Evolutionary conservation across 2,797 vertebrate species (phyloP), one percentile per base, ranked within the genome.

Genomic region (Anableps anableps): DNA sequence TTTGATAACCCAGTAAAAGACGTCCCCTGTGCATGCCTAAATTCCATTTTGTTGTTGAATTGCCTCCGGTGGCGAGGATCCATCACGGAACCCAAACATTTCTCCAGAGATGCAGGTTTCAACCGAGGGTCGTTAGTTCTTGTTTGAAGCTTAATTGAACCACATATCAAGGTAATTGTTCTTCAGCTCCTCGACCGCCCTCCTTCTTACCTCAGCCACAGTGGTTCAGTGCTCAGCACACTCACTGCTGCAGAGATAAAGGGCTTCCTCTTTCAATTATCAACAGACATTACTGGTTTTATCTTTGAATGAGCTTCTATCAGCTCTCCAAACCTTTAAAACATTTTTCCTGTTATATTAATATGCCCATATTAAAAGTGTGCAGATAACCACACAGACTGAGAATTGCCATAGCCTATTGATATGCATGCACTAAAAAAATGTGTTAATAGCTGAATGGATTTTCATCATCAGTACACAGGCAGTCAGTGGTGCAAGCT

Each of bases 81-180:
- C 72, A 23, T 85, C 78, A 53, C 53, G n/a, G 60, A 81, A 72
- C 76, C 77, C 77, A 81, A 79, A 82, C 77, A 82, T 86, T 85
- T 76, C 85, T 82, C 86, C 31, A 31, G 78, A 88, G 86, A 86
- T 88, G 81, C n/a, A 66, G 78, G 80, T 85, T 86, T 83, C 72
- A 80, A 71, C 75, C 16, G 34, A 80, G 83, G 31, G 10, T 84
- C 43, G 70, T 90, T 92, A 85, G 77, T 83, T 92, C 86, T 85
- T 80, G 78, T 91, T 89, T 88, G 80, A 77, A 48, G 66, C 79
- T 84, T 92, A 92, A 93, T 87, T 93, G 84, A 91, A 91, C 82
- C 91, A 91, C 91, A 92, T 86, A 91, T 92, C 87, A 91, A 89
- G 83, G 85, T 92, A 92, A 93, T 87, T 88, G 86, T 83, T 85